Conservation (phyloP, 2,888 invertebrate genomes). For the Anodontia alba region DNA sequence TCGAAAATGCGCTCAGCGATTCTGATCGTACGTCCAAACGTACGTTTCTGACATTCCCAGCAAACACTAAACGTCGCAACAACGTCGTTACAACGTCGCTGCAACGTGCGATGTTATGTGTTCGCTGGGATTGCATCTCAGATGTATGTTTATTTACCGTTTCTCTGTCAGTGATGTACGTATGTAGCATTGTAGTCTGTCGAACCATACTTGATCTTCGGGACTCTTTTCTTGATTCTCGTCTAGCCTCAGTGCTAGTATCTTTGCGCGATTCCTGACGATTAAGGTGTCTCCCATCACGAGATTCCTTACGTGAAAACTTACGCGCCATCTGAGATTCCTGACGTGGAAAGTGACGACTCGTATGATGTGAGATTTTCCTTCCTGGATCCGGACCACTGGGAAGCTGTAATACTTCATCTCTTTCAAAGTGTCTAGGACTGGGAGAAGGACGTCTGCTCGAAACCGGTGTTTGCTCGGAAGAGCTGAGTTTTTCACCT, state of each 20-base stretch:
- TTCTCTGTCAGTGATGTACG: conserved; percentile 31
- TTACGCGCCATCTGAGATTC: background rate
- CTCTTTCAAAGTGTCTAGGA: background rate
- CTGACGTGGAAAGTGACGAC: too few relatives aligned
- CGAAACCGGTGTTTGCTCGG: background rate
- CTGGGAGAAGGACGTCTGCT: background rate
- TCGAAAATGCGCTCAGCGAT: too few relatives aligned
- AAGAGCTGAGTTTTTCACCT: conserved; percentile 20
- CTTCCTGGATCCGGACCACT: background rate
- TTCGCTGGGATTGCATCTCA: too few relatives aligned
- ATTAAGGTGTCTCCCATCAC: background rate
- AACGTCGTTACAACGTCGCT: too few relatives aligned
- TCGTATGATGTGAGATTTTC: background rate
- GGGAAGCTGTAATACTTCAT: background rate
- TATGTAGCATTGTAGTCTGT: background rate
- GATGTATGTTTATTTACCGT: conserved; percentile 36
- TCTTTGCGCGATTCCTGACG: background rate
- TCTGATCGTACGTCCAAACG: too few relatives aligned
- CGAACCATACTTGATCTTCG: conserved; percentile 24
- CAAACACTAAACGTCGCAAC: too few relatives aligned
- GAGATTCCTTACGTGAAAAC: background rate
- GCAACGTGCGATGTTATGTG: too few relatives aligned
- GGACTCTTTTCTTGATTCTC: conserved; percentile 17
- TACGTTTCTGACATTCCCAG: too few relatives aligned
- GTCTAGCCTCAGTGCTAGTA: background rate